Evolutionary conservation across 1,140 invertebrate species (phyloP).

Genomic region (Calliphora vicina): DNA sequence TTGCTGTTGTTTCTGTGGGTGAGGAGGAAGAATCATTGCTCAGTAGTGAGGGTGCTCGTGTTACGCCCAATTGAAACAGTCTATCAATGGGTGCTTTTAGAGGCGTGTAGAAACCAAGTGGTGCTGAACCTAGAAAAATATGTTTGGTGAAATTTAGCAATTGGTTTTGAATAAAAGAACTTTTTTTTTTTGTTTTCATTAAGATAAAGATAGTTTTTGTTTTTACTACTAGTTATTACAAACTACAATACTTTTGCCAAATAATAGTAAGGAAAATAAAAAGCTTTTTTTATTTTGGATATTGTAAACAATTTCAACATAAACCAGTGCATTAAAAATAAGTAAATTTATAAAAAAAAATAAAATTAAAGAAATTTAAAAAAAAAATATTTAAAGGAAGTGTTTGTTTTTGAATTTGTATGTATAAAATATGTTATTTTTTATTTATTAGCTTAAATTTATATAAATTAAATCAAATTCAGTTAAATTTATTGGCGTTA

Average conservation of each 20-base stretch:
- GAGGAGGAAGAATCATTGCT: constrained; percentile 39
- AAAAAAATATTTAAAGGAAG: not conserved
- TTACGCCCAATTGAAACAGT: constrained; percentile 72
- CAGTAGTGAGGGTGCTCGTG: constrained; percentile 58
- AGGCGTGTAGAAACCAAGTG: constrained; percentile 70
- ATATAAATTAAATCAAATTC: too few species aligned
- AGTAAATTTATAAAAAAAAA: constrained; percentile 10
- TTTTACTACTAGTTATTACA: not conserved
- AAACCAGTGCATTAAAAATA: constrained; percentile 19
- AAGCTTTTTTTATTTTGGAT: too few species aligned
- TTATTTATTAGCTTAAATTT: too few species aligned
- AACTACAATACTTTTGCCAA: not conserved
- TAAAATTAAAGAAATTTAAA: not conserved
- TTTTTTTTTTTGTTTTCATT: too few species aligned
- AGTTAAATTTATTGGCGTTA: too few species aligned
- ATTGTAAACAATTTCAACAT: too few species aligned
- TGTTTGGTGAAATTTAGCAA: not conserved
- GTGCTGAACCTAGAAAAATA: constrained; percentile 54
- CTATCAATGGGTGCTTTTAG: constrained; percentile 69
- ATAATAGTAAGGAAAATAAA: not conserved
- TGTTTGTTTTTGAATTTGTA: not conserved
- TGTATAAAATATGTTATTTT: not conserved
- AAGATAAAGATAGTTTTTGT: not conserved
- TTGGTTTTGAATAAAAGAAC: constrained; percentile 14
- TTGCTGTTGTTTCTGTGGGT: constrained; percentile 36